A percentile compares a stretch with the other conserved stretches of the same genome.
These are phyloP conservation scores for Catagonus wagneri DNA, from an alignment of 2,113 vertebrate genomes.

Conservation along the genomic window DNA sequence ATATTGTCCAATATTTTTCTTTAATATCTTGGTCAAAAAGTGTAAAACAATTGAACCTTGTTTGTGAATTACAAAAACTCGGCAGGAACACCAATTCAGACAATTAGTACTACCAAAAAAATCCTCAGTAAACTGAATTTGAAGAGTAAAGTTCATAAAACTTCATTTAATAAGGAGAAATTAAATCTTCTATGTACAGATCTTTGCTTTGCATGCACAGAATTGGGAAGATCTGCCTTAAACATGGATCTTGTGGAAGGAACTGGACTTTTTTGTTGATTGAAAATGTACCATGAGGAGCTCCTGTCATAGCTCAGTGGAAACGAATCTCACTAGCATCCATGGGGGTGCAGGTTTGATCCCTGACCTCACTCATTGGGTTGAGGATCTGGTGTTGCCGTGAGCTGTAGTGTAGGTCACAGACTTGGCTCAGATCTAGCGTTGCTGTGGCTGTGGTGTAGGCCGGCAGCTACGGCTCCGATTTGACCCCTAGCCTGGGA, in stretches of 20 bases:
- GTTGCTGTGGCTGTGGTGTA: no score
- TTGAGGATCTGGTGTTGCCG: no score
- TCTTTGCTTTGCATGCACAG: not conserved
- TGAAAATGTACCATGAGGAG: not conserved
- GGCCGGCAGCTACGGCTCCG: no score
- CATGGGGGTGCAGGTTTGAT: no score
- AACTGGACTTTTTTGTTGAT: not conserved
- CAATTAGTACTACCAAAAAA: not conserved
- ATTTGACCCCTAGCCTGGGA: no score
- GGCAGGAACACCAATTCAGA: not conserved
- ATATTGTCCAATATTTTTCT: not conserved
- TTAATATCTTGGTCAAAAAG: not conserved
- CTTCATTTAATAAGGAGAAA: not conserved
- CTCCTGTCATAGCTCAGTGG: no score
- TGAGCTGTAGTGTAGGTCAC: no score
- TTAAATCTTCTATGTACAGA: not conserved
- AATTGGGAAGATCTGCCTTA: not conserved
- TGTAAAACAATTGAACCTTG: not conserved
- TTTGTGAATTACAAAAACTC: not conserved
- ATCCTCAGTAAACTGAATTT: not conserved
- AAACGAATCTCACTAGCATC: no score
- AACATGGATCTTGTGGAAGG: not conserved
- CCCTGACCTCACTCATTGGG: no score
- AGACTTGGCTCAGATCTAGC: no score
- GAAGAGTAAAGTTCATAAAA: conserved; percentile 15